Evolutionary conservation across 2,888 invertebrate genomes (phyloP).

Genomic region (Drosophila monieri): DNA sequence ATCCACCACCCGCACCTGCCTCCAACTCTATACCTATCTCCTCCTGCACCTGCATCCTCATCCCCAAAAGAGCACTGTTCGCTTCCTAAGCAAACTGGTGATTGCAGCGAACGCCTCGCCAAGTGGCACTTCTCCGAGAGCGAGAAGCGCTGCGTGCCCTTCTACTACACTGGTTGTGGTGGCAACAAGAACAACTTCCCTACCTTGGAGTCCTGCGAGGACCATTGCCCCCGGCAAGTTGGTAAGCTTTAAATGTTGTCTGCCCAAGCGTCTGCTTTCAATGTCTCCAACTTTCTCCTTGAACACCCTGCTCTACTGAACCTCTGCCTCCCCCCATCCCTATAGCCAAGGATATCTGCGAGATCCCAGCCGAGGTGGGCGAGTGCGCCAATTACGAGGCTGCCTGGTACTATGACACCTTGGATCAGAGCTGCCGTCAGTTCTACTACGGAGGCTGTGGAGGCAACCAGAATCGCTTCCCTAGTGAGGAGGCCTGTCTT

Average conservation of each 20-base stretch:
- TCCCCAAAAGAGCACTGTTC: slow-evolving; percentile 88
- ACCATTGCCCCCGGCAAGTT: slow-evolving; percentile 90
- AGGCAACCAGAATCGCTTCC: slow-evolving; percentile 95
- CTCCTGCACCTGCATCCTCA: slow-evolving; percentile 29
- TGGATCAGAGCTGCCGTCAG: slow-evolving; percentile 89
- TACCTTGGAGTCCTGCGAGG: slow-evolving; percentile 89
- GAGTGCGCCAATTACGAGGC: slow-evolving; percentile 90
- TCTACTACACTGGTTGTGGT: slow-evolving; percentile 96
- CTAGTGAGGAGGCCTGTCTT: slow-evolving; percentile 87
- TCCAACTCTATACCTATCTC: slow-evolving; percentile 19
- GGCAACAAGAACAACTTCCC: slow-evolving; percentile 95
- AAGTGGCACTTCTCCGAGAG: slow-evolving; percentile 94
- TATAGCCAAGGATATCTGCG: slow-evolving; percentile 88
- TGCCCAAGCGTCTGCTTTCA: slow-evolving; percentile 53
- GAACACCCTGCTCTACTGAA: slow-evolving; percentile 22
- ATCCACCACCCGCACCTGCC: slow-evolving; percentile 13
- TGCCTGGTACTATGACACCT: slow-evolving; percentile 93
- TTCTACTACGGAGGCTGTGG: slow-evolving; percentile 97
- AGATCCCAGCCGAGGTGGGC: slow-evolving; percentile 90
- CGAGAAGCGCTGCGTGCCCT: slow-evolving; percentile 94
- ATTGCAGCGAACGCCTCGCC: slow-evolving; percentile 89
- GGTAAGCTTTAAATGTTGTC: slow-evolving; percentile 87
- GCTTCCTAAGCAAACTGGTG: slow-evolving; percentile 90
- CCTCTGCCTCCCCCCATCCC: slow-evolving; percentile 7
- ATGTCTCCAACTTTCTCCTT: slow-evolving; percentile 47